These are phyloP conservation scores for Phyllotreta cruciferae DNA, from an alignment of 2,888 invertebrate genomes.

Conservation along the genomic window DNA sequence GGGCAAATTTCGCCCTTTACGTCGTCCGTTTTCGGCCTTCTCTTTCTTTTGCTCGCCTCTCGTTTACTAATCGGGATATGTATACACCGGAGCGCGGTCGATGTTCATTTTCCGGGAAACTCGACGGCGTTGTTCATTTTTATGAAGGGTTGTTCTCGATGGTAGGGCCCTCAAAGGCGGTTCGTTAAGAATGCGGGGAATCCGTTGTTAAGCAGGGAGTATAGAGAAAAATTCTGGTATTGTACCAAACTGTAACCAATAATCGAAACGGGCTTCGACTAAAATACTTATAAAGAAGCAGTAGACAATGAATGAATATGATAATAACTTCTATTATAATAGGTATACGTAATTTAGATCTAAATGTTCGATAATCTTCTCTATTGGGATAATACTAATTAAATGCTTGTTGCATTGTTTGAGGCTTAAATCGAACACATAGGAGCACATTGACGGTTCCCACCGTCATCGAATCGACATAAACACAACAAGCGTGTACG, in stretches of 20 bases:
- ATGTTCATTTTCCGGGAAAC: slow-evolving; percentile 36
- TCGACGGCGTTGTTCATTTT: slow-evolving; percentile 34
- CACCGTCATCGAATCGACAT: slow-evolving; percentile 16
- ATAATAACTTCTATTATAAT: background rate
- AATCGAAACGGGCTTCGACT: no score
- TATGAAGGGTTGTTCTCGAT: slow-evolving; percentile 32
- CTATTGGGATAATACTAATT: no score
- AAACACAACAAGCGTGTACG: slow-evolving; percentile 13
- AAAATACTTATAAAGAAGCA: no score
- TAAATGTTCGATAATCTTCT: no score
- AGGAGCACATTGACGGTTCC: slow-evolving; percentile 10
- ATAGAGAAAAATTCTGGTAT: no score
- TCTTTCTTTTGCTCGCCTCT: slow-evolving; percentile 31
- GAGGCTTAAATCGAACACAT: no score
- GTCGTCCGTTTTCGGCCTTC: slow-evolving; percentile 39
- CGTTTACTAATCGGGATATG: slow-evolving; percentile 39
- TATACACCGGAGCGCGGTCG: slow-evolving; percentile 15
- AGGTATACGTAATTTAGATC: no score
- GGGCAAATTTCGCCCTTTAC: slow-evolving; percentile 45
- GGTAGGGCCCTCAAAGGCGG: slow-evolving; percentile 9
- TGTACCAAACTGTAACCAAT: no score
- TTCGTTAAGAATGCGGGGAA: slow-evolving; percentile 2
- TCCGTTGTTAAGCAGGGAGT: no score
- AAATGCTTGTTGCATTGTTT: no score
- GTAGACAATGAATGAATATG: no score